Percentiles rank a stretch among this genome's conserved stretches.
Evolutionary conservation across 2,113 vertebrate genomes (phyloP).

Genomic region (Tringa solitaria): DNA sequence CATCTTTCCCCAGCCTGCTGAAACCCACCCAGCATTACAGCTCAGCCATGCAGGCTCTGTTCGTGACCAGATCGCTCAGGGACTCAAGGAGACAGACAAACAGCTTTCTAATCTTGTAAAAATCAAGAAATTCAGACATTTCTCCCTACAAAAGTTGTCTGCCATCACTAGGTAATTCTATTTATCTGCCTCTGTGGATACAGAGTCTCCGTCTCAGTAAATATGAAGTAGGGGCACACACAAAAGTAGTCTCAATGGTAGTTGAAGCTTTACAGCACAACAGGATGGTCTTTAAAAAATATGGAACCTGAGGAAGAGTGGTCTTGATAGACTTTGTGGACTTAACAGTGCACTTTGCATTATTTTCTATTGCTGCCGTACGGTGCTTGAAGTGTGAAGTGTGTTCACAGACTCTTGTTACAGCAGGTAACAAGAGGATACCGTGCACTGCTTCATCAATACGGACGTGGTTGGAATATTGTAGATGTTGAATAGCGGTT

Average conservation of each 20-base stretch:
- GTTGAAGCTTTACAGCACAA: not conserved
- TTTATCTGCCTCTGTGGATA: not conserved
- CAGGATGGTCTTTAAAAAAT: not conserved
- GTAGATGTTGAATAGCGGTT: not conserved
- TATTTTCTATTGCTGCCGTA: not conserved
- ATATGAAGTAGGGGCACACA: not conserved
- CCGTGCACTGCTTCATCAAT: not conserved
- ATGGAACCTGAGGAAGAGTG: not conserved
- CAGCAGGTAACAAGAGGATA: not conserved
- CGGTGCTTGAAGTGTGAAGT: not conserved
- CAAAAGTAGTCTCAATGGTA: not conserved
- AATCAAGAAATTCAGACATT: not conserved
- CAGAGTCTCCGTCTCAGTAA: not conserved
- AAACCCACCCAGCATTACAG: not conserved
- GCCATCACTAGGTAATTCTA: not conserved
- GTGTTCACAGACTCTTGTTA: not conserved
- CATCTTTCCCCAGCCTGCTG: not conserved
- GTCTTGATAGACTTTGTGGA: not conserved
- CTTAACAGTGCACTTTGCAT: not conserved
- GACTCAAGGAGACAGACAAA: not conserved
- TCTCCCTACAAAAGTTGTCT: not conserved
- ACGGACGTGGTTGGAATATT: not conserved
- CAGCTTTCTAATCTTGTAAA: not conserved
- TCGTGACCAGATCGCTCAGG: not conserved
- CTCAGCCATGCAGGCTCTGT: not conserved